phyloP scores from a whole-genome alignment of 2,113 vertebrate genomes.

The Ciconia maguari region DNA sequence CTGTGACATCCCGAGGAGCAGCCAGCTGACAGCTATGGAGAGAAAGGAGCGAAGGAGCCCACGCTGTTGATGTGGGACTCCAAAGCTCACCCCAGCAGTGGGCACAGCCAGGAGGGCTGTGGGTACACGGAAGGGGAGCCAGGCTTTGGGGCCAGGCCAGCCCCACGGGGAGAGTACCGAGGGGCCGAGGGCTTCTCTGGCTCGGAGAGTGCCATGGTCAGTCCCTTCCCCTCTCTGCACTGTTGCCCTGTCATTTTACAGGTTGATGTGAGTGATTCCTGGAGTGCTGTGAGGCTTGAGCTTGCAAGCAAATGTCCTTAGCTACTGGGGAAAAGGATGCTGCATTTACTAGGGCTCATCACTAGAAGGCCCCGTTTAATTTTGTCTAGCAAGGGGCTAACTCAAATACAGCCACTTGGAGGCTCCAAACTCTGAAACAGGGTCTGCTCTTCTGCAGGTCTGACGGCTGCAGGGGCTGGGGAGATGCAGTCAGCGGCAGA shows the following conservation, averaged over 20 bases:
- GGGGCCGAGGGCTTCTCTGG: neutral
- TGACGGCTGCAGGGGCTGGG: neutral
- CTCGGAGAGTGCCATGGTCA: neutral
- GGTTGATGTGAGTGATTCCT: neutral
- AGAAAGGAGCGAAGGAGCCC: neutral
- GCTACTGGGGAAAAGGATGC: neutral
- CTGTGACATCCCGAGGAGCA: neutral
- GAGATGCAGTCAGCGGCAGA: neutral
- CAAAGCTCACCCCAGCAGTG: neutral
- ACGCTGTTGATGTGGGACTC: accelerated
- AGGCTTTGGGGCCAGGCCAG: neutral
- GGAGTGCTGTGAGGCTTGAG: neutral
- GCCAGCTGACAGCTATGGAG: too few species aligned
- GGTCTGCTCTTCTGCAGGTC: neutral
- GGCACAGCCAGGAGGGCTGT: neutral
- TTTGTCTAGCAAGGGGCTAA: neutral
- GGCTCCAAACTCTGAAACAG: constrained; percentile 4
- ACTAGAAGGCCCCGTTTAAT: neutral
- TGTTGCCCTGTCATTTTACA: neutral
- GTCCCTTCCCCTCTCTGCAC: neutral
- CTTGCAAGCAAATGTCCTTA: neutral
- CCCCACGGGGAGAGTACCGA: accelerated
- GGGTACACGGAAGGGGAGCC: neutral
- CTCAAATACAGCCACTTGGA: neutral
- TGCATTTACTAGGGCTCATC: neutral